Evolutionary conservation across 2,888 invertebrate species (phyloP), one percentile per base, ranked within the genome.

Genomic region (Tetramorium bicarinatum): DNA sequence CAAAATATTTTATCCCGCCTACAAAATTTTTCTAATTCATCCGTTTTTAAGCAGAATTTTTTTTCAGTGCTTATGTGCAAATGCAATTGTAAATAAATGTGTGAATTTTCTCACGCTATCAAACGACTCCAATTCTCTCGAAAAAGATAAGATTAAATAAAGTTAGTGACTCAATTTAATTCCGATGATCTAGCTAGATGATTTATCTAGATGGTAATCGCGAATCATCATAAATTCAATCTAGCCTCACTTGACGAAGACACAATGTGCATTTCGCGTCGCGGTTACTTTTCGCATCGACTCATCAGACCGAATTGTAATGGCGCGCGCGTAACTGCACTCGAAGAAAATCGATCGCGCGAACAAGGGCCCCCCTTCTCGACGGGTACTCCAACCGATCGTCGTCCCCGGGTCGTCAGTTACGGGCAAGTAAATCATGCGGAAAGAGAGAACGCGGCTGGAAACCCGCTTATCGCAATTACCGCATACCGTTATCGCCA

Each of bases 401-500:
- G 38, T 54, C 71, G 38, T 71, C 13, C 59, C 13, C 44, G n/a
- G n/a, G 13, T 25, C 71, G 77, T 69, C 69, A 15, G n/a, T 52
- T 76, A 67, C 7, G 18, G 25, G 15, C 29, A 44, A 18, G 72
- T 49, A 61, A 59, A 72, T 72, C 72, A 59, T 47, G 59, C 77
- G n/a, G 13, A 52, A 18, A 18, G 21, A 56, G 13, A 52, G 25
- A 18, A 18, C 44, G 52, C 25, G 59, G 41, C 21, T 49, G 49
- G 52, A 25, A 64, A n/a, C 13, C 29, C 47, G 71, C 59, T 79
- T 79, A 79, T 79, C 79, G 25, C 72, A 80, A 80, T 72, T 80
- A 80, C 72, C 71, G 59, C 34, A 61, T 72, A 79, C 38, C 79
- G 72, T 80, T 79, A 80, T 80, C 72, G 47, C 13, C 71, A 59